Evolutionary conservation across 2,797 vertebrate genomes (phyloP).

Genomic region (Melopsittacus undulatus): DNA sequence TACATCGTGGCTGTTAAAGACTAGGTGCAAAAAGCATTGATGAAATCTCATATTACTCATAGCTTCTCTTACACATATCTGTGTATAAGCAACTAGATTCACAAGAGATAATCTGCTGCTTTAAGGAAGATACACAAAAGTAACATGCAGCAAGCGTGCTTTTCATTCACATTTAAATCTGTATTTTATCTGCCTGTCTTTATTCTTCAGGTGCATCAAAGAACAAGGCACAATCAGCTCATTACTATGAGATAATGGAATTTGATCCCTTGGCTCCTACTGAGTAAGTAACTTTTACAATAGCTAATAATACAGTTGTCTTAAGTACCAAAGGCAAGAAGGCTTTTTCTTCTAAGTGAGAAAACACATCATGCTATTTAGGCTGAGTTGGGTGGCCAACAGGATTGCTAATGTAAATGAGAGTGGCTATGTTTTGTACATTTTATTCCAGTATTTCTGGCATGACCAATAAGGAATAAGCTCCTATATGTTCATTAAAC

Average conservation of each 20-base stretch:
- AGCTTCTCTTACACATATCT: neutral
- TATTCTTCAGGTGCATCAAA: conserved; percentile 55
- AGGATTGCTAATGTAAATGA: neutral
- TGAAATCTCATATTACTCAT: neutral
- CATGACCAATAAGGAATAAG: neutral
- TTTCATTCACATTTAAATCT: neutral
- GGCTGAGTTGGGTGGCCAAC: neutral
- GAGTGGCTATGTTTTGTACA: neutral
- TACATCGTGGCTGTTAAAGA: neutral
- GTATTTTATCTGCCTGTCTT: neutral
- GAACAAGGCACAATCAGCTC: conserved; percentile 62
- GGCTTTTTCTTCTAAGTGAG: neutral
- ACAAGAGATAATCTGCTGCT: neutral
- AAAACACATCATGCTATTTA: neutral
- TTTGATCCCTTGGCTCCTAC: conserved; percentile 80
- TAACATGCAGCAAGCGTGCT: neutral
- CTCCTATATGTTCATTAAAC: neutral
- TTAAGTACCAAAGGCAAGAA: neutral
- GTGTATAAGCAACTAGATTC: neutral
- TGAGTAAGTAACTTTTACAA: conserved; percentile 76
- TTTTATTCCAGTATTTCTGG: neutral
- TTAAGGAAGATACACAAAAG: neutral
- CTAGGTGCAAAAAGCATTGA: neutral
- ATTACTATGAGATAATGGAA: conserved; percentile 80
- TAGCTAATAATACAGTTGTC: neutral